Evolutionary conservation across 2,113 vertebrate species (phyloP), one percentile per base, ranked within the genome.

Genomic region (Shinisaurus crocodilurus): DNA sequence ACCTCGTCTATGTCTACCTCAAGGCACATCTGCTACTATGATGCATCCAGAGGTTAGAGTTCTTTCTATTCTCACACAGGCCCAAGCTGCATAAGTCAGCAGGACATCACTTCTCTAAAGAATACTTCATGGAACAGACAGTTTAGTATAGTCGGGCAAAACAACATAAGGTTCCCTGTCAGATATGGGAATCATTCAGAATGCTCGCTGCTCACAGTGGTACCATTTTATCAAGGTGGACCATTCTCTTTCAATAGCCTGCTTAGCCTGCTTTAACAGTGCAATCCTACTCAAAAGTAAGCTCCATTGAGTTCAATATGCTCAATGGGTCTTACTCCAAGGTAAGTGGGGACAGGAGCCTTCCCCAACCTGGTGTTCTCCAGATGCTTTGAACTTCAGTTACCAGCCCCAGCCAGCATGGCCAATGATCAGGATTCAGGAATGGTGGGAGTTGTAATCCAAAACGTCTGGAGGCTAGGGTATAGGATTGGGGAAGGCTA

Each of bases 161-260:
- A 72, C 16, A 83, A 84, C 16, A n/a, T 60, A 13, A 75, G 10
- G 37, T 60, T 45, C 25, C 27, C 15, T 87, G 32, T 87, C 74
- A 87, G 54, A 76, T 45, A 65, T 16, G 67, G 15, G 29, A 50
- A 85, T 72, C 63, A 69, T 34, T 69, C 63, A 45, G 5, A 67
- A 69, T 69, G 16, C 27, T 89, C 43, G 25, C 43, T 83, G 37
- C 9, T 82, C 27, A 50, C 69, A 74, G 27, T 60, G 29, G 37
- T 72, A 20, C 37, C 48, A 70, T 40, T 85, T 72, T 85, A 37
- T 37, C 57, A 79, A 69, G 34, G 12, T 29, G 32, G 34, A 54
- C 27, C 45, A 63, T 77, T 77, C 34, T 50, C 82, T 77, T 89
- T 88, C 45, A 50, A 72, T 12, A 88, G 65, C 34, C 82, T 80